These are phyloP conservation scores for Pollenia griseotomentosa DNA, from an alignment of 2,888 invertebrate species.

Conservation along the genomic window DNA sequence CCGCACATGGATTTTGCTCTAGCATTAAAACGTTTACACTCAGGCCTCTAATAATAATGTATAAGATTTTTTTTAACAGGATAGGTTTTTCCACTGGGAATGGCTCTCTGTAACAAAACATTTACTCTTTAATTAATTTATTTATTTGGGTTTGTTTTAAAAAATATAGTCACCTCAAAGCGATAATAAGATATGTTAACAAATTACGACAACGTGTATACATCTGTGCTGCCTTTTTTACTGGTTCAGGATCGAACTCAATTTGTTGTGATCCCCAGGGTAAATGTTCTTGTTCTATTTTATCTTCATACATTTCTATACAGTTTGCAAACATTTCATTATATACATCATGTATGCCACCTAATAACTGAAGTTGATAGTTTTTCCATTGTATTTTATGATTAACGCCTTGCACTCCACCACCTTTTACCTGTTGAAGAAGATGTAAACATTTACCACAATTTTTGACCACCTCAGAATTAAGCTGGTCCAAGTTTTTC, in stretches of 20 bases:
- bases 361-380: conserved; percentile 77
- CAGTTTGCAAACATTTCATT: conserved; percentile 77
- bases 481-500: conserved; percentile 76
- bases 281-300: conserved; percentile 67
- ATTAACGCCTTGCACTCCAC: conserved; percentile 78
- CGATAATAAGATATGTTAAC: conserved; percentile 75
- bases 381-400: conserved; percentile 79
- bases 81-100: conserved; percentile 80
- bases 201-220: conserved; percentile 77
- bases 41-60: conserved; percentile 78
- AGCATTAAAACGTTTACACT: conserved; percentile 77
- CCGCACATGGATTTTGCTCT: conserved; percentile 77
- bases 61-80: conserved; percentile 77
- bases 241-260: conserved; percentile 76
- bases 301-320: conserved; percentile 76
- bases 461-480: conserved; percentile 73
- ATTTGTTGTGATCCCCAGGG: conserved; percentile 62
- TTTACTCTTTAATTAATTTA: background rate
- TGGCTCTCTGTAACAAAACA: conserved; percentile 76
- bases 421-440: conserved; percentile 80
- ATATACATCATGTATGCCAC: conserved; percentile 76
- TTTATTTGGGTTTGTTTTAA: too few species aligned
- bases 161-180: conserved; percentile 73
- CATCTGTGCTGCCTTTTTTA: conserved; percentile 76
- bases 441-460: conserved; percentile 80